Evolutionary conservation across 2,797 vertebrate genomes (phyloP).

Genomic region (Thalassophryne amazonica): DNA sequence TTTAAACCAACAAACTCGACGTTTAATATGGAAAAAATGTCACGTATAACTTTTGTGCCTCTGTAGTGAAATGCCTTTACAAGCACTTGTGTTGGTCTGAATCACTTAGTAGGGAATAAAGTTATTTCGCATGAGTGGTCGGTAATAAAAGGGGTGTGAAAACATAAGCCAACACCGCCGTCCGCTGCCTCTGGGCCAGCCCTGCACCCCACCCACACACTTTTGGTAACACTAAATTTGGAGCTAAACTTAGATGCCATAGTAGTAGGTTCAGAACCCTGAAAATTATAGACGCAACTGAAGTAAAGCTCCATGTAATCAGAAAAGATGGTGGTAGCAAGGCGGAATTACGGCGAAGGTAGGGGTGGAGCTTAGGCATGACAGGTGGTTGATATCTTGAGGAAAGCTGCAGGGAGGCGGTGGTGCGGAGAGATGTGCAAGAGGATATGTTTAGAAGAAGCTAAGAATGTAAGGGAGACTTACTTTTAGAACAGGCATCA

Average conservation of each 20-base stretch:
- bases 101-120: conserved; percentile 78
- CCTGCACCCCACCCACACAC: conserved; percentile 82
- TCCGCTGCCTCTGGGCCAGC: conserved; percentile 69
- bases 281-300: conserved; percentile 80
- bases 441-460: not conserved
- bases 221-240: conserved; percentile 85
- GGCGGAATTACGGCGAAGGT: conserved; percentile 47
- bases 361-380: conserved; percentile 48
- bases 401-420: conserved; percentile 12
- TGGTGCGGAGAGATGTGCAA: conserved; percentile 6
- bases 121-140: conserved; percentile 77
- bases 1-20: conserved; percentile 40
- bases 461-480: conserved; percentile 33
- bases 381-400: conserved; percentile 60
- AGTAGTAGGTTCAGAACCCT: conserved; percentile 80
- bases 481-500: conserved; percentile 88
- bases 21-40: conserved; percentile 56
- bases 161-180: conserved; percentile 79
- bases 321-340: conserved; percentile 56
- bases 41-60: conserved; percentile 35
- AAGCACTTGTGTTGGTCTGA: conserved; percentile 63
- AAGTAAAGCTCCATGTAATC: conserved; percentile 79
- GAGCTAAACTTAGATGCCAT: conserved; percentile 81
- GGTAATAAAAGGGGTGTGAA: conserved; percentile 85
- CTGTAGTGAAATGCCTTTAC: conserved; percentile 52